Evolutionary conservation across 2,113 vertebrate species (phyloP).

Genomic region (Peucedramus taeniatus): DNA sequence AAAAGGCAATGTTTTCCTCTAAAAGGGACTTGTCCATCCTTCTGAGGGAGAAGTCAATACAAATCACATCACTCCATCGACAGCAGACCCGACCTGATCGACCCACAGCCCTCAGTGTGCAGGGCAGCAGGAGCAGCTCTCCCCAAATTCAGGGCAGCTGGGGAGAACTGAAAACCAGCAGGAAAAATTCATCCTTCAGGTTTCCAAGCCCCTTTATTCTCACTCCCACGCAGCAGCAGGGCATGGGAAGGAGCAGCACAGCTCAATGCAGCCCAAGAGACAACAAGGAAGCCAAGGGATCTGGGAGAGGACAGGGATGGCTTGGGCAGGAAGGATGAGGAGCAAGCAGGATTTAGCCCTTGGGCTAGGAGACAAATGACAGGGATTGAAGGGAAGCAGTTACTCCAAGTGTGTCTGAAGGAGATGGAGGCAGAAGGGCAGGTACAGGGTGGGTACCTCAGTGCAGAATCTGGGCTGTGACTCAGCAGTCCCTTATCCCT

Average conservation of each 20-base stretch:
- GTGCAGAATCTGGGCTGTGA: background rate
- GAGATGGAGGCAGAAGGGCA: background rate
- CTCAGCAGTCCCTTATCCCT: background rate
- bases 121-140: background rate
- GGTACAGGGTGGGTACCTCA: accelerated
- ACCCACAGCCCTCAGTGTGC: background rate
- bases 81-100: background rate
- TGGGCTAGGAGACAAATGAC: background rate
- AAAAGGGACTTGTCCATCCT: background rate
- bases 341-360: background rate
- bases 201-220: background rate
- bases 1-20: background rate
- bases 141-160: background rate
- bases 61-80: background rate
- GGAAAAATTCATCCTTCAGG: background rate
- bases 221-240: background rate
- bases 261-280: background rate
- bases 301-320: background rate
- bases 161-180: background rate
- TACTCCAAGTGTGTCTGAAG: background rate
- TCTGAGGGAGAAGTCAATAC: background rate
- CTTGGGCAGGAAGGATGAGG: background rate
- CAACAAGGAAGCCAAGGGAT: background rate
- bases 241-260: background rate
- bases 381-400: background rate